Percentiles rank a stretch among this genome's conserved stretches.
phyloP scores from a whole-genome alignment of 1,140 invertebrate species.

The Zaprionus tsacasi region DNA sequence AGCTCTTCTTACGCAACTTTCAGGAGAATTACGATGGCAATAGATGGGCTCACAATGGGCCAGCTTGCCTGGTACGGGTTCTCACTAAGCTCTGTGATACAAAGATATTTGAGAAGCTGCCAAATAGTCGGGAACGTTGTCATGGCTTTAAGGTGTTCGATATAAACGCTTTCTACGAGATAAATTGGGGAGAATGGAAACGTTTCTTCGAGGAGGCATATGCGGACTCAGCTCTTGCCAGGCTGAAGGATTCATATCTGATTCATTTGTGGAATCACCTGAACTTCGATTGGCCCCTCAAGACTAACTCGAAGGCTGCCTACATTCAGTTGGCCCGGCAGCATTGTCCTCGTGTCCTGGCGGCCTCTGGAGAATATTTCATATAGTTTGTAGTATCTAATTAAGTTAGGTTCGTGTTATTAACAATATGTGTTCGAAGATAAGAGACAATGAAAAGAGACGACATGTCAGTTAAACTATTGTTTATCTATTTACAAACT shows the following conservation, averaged over 20 bases:
- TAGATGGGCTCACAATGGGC: conserved; percentile 2
- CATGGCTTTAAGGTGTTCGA: neutral
- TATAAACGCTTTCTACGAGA: conserved; percentile 13
- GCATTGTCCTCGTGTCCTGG: conserved; percentile 20
- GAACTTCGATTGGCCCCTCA: neutral
- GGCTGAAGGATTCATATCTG: conserved; percentile 2
- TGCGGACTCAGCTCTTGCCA: neutral
- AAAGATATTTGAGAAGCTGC: neutral
- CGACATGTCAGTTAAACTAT: too few species aligned
- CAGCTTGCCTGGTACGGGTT: neutral
- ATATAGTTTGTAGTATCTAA: neutral
- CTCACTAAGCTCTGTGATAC: conserved; percentile 9
- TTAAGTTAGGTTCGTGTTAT: neutral
- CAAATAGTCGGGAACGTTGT: conserved; percentile 1
- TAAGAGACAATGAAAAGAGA: neutral
- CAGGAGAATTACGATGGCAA: conserved; percentile 10
- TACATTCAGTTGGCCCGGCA: conserved; percentile 10
- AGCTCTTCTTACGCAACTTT: conserved; percentile 84
- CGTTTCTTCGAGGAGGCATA: conserved; percentile 13
- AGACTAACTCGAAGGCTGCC: conserved; percentile 9
- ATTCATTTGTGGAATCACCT: conserved; percentile 21
- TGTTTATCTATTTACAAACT: neutral
- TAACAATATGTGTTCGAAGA: neutral
- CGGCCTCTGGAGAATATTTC: conserved; percentile 1
- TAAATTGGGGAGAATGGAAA: neutral